Base-by-base conservation (phyloP, 2,797 vertebrate species). In the Tangara arthus region DNA sequence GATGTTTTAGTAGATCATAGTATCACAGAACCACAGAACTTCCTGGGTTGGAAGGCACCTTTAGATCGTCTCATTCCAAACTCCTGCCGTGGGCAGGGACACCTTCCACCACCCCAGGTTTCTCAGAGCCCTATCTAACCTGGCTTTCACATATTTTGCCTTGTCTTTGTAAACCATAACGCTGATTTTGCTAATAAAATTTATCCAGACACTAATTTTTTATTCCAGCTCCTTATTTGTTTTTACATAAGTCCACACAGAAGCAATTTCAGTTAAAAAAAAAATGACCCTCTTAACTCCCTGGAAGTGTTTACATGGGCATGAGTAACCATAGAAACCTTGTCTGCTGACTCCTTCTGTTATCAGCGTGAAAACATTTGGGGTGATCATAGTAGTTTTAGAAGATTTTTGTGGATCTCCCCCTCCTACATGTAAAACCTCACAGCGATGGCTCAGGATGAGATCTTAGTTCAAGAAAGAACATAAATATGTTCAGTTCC, bases 401-500 rank as follows among this genome's bases (percentile, higher is more conserved):
- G n/a, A n/a, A n/a, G n/a, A n/a, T n/a, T 37, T 72, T 56, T 68
- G 24, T 46, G 56, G 21, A 57, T 81, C 57, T 71, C 27, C 13
- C 19, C 16, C 32, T 85, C 5, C 18, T 23, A 17, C 5, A 4
- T 9, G 19, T 18, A 34, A 82, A 76, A 77, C 28, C 32, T 66
- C 60, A 56, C 44, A 60, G 28, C 13, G 27, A 28, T 78, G 41
- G 20, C 24, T 44, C 73, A 41, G 22, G 22, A 32, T 20, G 50
- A 85, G 64, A 57, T 13, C 3, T 55, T 52, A 63, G 35, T 19
- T 63, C 35, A 79, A 68, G 42, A 86, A 71, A 42, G 19, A 61
- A 11, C 3, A 34, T 11, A 77, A 72, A 59, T 1, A 0, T 4
- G 0, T 69, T 71, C 19, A 15, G 2, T 16, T 82, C 50, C 27